Evolutionary conservation across 2,113 vertebrate species (phyloP), one percentile per base, ranked within the genome.

Genomic region (Notothenia coriiceps): DNA sequence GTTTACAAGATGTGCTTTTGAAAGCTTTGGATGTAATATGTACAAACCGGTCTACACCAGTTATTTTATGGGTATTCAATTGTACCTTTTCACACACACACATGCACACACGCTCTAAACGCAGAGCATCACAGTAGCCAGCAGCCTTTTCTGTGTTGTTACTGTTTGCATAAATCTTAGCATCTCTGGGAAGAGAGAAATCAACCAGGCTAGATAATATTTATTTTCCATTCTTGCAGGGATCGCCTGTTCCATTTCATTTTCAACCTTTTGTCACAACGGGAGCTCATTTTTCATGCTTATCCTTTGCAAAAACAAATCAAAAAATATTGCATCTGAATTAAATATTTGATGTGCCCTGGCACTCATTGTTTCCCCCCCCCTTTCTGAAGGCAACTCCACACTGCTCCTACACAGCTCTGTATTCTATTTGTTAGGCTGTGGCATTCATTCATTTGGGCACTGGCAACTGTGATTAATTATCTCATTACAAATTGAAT

Each of bases 391-490:
- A 57, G 83, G 55, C 70, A 47, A 35, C 67, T 80, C 43, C 35
- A 0, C 54, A 68, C 74, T 63, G 61, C 17, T 70, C 49, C 67
- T 61, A 61, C 51, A 71, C 50, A 6, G 46, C 18, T 7, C 29
- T 77, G 74, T 83, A 14, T 81, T 88, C 60, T 73, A 66, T 88
- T 86, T 89, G 79, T 83, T 74, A 84, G 84, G 70, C 59, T 63
- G 77, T 80, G 78, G 64, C 86, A 89, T 79, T 90, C 86, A 87
- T 88, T 91, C 72, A 92, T 92, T 91, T 85, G 83, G 61, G 40
- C 55, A 73, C 61, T 86, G 84, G 79, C 86, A 88, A 85, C 82
- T 88, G 71, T 93, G 90, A 94, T 92, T 93, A 93, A 93, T 93
- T 89, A 73, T 88, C 89, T 86, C 81, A 92, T 94, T 92, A 90